Percentiles rank a stretch among this genome's conserved stretches.
These are phyloP conservation scores for Diplolepis rosae DNA, from an alignment of 2,888 invertebrate genomes.

Conservation along the genomic window DNA sequence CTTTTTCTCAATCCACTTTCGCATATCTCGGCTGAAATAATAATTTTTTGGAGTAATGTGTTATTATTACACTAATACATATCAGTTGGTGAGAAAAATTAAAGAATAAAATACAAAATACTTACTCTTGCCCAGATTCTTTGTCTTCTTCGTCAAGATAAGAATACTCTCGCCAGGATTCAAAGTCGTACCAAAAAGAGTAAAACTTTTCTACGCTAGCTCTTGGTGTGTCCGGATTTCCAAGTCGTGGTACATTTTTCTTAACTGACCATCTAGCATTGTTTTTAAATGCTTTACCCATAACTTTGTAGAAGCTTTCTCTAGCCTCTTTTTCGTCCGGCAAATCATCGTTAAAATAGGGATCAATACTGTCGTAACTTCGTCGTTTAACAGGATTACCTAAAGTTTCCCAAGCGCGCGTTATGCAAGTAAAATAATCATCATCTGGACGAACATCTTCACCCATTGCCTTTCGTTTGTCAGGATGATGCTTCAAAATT, in stretches of 20 bases:
- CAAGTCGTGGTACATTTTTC: constrained; percentile 88
- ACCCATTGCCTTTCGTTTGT: constrained; percentile 94
- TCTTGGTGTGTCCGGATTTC: constrained; percentile 83
- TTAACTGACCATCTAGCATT: constrained; percentile 95
- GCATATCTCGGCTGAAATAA: constrained; percentile 84
- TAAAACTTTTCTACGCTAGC: constrained; percentile 96
- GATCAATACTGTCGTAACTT: constrained; percentile 98
- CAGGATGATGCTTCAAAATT: constrained; percentile 97
- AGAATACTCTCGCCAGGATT: constrained; percentile 99
- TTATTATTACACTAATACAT: not conserved
- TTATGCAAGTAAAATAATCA: constrained; percentile 99
- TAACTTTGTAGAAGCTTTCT: constrained; percentile 84
- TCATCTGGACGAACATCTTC: constrained; percentile 92
- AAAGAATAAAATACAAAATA: constrained; percentile 32
- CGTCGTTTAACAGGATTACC: constrained; percentile 88
- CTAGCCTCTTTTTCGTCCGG: constrained; percentile 86
- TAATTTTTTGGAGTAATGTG: not conserved
- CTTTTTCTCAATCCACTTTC: constrained; percentile 98
- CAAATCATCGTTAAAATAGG: constrained; percentile 91
- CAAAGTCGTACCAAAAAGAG: constrained; percentile 98
- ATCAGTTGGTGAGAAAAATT: not conserved
- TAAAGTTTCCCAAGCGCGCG: constrained; percentile 94
- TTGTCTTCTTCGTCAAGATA: constrained; percentile 99
- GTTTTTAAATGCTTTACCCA: constrained; percentile 80
- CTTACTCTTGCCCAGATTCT: constrained; percentile 92